phyloP scores from a whole-genome alignment of 2,797 vertebrate genomes.

The Cynopterus sphinx region DNA sequence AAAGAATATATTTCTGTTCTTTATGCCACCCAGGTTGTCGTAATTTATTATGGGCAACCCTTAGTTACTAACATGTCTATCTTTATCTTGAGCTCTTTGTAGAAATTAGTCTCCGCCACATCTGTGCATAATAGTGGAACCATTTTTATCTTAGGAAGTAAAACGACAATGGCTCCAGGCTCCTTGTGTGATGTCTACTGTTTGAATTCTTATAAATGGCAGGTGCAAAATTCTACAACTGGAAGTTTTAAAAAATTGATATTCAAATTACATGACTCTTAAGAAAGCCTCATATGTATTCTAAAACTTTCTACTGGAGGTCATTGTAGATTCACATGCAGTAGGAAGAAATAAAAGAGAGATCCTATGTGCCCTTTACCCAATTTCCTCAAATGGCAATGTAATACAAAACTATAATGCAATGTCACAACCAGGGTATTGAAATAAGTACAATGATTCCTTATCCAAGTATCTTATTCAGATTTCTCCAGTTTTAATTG shows the following conservation, averaged over 20 bases:
- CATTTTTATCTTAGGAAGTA: neutral
- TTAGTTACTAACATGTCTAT: neutral
- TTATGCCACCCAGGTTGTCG: neutral
- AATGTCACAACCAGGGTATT: neutral
- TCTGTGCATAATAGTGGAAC: neutral
- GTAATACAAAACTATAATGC: neutral
- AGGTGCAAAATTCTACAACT: neutral
- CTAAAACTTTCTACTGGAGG: neutral
- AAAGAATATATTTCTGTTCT: neutral
- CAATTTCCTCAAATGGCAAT: neutral
- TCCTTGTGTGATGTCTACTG: neutral
- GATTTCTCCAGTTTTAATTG: neutral
- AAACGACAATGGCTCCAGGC: neutral
- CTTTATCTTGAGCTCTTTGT: neutral
- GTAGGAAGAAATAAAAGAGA: neutral
- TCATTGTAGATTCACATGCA: neutral
- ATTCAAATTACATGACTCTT: conserved; percentile 26
- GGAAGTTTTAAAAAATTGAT: neutral
- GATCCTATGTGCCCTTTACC: neutral
- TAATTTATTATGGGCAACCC: neutral
- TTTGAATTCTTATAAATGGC: conserved; percentile 24
- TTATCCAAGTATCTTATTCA: neutral
- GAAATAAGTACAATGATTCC: neutral
- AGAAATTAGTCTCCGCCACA: neutral
- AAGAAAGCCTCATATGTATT: neutral